Percentiles rank a stretch among this genome's conserved stretches.
These are phyloP conservation scores for Podilymbus podiceps DNA, from an alignment of 2,113 vertebrate genomes.

Conservation along the genomic window DNA sequence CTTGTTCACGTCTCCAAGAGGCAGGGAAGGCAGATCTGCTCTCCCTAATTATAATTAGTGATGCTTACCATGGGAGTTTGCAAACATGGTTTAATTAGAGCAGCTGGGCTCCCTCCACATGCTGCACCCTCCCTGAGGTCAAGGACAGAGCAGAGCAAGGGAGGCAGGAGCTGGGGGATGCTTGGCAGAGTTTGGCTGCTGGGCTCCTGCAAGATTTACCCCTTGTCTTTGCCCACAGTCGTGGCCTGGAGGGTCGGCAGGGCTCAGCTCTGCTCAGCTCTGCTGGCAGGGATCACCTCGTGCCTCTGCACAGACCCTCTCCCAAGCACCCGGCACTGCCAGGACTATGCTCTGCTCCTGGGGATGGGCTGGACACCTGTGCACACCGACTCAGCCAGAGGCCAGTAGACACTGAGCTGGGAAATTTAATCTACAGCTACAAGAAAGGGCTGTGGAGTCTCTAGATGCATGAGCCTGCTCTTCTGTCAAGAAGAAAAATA, in stretches of 20 bases:
- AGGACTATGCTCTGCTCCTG: not conserved
- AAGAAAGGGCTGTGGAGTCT: slow-evolving; percentile 15
- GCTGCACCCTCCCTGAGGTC: not conserved
- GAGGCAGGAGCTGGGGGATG: not conserved
- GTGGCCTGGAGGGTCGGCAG: not conserved
- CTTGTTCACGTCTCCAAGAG: not conserved
- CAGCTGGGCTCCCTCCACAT: not conserved
- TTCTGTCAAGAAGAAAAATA: slow-evolving; percentile 62
- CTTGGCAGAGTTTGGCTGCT: not conserved
- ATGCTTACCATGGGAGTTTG: slow-evolving; percentile 54
- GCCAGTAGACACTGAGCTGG: not conserved
- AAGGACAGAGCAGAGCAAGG: slow-evolving; percentile 15
- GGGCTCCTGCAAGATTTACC: not conserved
- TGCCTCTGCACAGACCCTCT: not conserved
- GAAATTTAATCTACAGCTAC: slow-evolving; percentile 44
- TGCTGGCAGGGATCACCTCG: rapidly evolving
- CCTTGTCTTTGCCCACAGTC: not conserved
- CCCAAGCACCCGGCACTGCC: not conserved
- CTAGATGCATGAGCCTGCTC: slow-evolving; percentile 6
- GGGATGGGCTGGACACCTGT: not conserved
- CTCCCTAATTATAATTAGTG: slow-evolving; percentile 56
- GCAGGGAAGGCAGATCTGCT: slow-evolving; percentile 4
- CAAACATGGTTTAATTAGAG: slow-evolving; percentile 60
- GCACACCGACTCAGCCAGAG: not conserved
- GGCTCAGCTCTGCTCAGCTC: not conserved